Base-by-base conservation (phyloP, 2,888 invertebrate genomes). In the Caenorhabditis doughertyi region DNA sequence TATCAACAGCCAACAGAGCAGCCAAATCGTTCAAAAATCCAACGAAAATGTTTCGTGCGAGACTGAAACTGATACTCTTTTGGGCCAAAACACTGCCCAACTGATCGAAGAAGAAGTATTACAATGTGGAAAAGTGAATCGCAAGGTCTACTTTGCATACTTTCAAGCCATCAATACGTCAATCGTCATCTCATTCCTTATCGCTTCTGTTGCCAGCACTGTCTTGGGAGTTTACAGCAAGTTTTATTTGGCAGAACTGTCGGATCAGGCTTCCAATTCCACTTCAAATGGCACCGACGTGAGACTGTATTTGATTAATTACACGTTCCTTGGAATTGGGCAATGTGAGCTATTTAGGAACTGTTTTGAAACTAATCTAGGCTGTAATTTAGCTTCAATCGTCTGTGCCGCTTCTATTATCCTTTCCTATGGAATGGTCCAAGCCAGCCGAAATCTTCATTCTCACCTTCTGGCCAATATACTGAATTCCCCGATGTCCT, bases 101-200 rank as follows among this genome's bases (percentile, higher is more conserved):
- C 89, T 98, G 11, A 97, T 97, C 85, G 96, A 97, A 92, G 94
- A 94, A 0, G 98, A 98, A 92, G 96, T 95, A 92, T 94, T 96
- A 0, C 96, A 96, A 93, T 96, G 96, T 0, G 98, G 98, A 76
- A 91, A 92, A 86, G 96, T 98, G 3, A 96, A 96, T 92, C 95
- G 95, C 94, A 93, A 93, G 79, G 97, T 98, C 0, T 97, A 97
- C 93, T 94, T 95, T 89, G 95, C 96, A 92, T 98, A 98, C 92
- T 93, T 97, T 88, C 94, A 94, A 92, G 95, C 96, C 58, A 95
- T 97, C 86, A 97, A 98, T 47, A 94, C 95, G 0, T 92, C 95
- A 18, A 93, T 95, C 16, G 96, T 96, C 2, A 93, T 96, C 60
- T 79, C 95, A 0, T 94, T 97, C 92, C 95, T 97, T 92, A 94